Conservation (phyloP, 2,888 invertebrate genomes). For the Microdon myrmicae region DNA sequence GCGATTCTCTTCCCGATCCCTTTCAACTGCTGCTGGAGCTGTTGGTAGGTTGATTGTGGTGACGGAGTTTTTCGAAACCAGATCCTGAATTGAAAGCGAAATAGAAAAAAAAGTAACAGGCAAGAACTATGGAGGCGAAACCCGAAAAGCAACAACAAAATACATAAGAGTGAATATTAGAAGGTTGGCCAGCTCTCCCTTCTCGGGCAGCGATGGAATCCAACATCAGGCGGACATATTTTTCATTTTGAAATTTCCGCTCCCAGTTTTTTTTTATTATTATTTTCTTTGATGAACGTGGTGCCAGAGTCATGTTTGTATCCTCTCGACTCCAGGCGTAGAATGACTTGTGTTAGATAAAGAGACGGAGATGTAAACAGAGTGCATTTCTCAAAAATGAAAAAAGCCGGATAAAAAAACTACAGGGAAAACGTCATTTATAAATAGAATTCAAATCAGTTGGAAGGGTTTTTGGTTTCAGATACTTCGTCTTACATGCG, state of each 20-base stretch:
- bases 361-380: slow-evolving; percentile 1
- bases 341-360: slow-evolving; percentile 5
- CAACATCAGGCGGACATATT: slow-evolving; percentile 50
- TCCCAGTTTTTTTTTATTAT: no score
- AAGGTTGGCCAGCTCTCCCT: slow-evolving; percentile 25
- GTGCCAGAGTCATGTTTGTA: slow-evolving; percentile 7
- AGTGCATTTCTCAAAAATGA: no score
- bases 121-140: no score
- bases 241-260: slow-evolving; percentile 47
- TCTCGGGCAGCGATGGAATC: slow-evolving; percentile 15
- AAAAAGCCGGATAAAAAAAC: no score
- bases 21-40: slow-evolving; percentile 13
- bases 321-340: slow-evolving; percentile 4
- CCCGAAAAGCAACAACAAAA: slow-evolving; percentile 14
- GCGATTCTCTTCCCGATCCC: slow-evolving; percentile 55
- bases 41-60: background rate
- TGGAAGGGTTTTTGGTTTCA: background rate
- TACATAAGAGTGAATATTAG: slow-evolving; percentile 10
- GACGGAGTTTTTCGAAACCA: slow-evolving; percentile 36
- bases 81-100: slow-evolving; percentile 31
- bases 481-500: background rate
- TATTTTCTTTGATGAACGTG: slow-evolving; percentile 46
- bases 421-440: slow-evolving; percentile 7
- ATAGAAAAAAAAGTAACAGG: slow-evolving; percentile 36
- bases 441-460: slow-evolving; percentile 29